Evolutionary conservation across 2,113 vertebrate species (phyloP).

Genomic region (Psephotus haematonotus): DNA sequence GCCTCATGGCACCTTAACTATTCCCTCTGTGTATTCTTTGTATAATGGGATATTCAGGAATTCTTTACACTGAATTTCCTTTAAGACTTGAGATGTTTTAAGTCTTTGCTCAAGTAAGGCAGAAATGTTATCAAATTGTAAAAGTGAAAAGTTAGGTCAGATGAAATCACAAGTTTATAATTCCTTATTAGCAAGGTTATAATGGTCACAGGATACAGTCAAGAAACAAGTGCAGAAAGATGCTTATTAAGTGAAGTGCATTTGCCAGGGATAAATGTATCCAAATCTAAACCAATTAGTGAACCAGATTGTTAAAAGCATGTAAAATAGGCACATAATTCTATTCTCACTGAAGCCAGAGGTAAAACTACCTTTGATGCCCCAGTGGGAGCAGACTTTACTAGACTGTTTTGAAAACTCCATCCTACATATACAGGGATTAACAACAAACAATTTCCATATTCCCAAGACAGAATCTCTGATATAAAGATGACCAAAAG

Average conservation of each 20-base stretch:
- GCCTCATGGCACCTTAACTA: background rate
- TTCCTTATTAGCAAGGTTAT: background rate
- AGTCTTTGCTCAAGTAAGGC: background rate
- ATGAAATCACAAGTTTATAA: background rate
- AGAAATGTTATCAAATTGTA: background rate
- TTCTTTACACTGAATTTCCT: background rate
- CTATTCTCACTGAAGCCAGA: background rate
- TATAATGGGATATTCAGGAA: background rate
- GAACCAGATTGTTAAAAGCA: background rate
- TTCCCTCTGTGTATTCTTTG: background rate
- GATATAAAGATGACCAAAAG: background rate
- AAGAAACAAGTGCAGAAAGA: background rate
- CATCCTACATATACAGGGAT: background rate
- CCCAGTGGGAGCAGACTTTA: background rate
- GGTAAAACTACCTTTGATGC: background rate
- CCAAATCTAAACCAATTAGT: background rate
- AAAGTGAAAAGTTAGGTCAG: background rate
- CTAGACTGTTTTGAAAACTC: background rate
- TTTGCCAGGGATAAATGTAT: background rate
- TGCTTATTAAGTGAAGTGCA: background rate
- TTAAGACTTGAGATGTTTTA: background rate
- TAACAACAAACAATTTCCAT: background rate
- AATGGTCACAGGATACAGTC: background rate
- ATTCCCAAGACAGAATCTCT: background rate
- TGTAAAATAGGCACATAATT: background rate